These are phyloP conservation scores for Dendrolimus punctatus DNA, from an alignment of 1,140 invertebrate genomes.

Conservation along the genomic window DNA sequence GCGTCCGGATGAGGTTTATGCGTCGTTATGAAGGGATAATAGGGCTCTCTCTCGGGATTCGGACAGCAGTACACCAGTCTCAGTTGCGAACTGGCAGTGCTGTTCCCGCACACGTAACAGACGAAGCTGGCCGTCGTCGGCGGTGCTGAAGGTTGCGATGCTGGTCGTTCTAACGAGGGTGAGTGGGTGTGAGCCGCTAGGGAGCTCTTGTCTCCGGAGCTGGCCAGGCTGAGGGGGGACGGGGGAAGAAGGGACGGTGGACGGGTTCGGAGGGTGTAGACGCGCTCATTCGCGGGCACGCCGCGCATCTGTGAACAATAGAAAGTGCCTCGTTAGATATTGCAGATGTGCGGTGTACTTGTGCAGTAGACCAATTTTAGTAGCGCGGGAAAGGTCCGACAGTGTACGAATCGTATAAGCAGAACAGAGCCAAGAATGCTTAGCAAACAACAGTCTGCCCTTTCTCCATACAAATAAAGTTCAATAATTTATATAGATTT, in stretches of 20 bases:
- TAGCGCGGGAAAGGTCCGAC: no score
- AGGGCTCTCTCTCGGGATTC: conserved; percentile 88
- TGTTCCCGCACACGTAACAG: conserved; percentile 90
- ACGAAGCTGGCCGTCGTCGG: conserved; percentile 79
- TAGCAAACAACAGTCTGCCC: no score
- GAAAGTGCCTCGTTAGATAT: background rate
- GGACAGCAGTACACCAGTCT: conserved; percentile 87
- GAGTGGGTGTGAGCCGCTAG: conserved; percentile 48
- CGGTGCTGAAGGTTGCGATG: conserved; percentile 63
- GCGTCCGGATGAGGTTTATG: conserved; percentile 85
- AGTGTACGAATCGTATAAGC: no score
- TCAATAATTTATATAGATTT: no score
- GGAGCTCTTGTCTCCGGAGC: conserved; percentile 48
- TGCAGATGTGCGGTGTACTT: background rate
- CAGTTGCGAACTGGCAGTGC: conserved; percentile 83
- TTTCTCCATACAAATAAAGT: no score
- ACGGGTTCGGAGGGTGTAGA: conserved; percentile 85
- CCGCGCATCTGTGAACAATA: conserved; percentile 73
- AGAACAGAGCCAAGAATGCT: no score
- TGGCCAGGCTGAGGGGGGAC: conserved; percentile 56
- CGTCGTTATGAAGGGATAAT: conserved; percentile 89
- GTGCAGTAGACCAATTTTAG: no score
- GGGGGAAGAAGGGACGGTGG: conserved; percentile 73
- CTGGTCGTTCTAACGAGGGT: conserved; percentile 45
- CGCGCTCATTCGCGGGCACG: conserved; percentile 81